Evolutionary conservation across 2,113 vertebrate species (phyloP).

Genomic region (Mola mola): DNA sequence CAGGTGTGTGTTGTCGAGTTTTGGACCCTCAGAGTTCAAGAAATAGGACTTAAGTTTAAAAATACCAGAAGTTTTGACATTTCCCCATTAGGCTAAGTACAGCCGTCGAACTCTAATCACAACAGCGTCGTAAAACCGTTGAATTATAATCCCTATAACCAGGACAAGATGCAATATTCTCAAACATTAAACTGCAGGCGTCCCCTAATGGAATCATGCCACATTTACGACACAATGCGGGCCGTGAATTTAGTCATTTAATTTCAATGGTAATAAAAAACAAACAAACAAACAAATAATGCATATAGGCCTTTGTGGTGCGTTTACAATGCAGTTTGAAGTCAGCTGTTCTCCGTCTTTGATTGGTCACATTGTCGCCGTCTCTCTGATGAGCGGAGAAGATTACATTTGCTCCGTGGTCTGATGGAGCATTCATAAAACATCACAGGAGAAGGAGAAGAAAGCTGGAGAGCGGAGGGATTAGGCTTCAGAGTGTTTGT

Average conservation of each 20-base stretch:
- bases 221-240: conserved; percentile 4
- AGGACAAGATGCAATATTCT: conserved; percentile 2
- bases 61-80: too few relatives aligned
- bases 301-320: conserved; percentile 27
- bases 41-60: too few relatives aligned
- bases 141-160: conserved; percentile 22
- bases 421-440: conserved; percentile 53
- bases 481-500: conserved; percentile 56
- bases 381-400: conserved; percentile 19
- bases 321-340: conserved; percentile 32
- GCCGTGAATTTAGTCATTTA: conserved; percentile 15
- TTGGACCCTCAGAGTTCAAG: too few relatives aligned
- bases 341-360: conserved; percentile 39
- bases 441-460: conserved; percentile 39
- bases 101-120: too few relatives aligned
- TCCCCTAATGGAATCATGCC: conserved; percentile 3
- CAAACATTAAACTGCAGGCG: conserved; percentile 8
- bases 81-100: too few relatives aligned
- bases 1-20: too few relatives aligned
- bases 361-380: conserved; percentile 42
- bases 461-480: conserved; percentile 39
- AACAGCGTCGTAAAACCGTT: neutral
- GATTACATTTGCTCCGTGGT: conserved; percentile 57
- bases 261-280: conserved; percentile 1
- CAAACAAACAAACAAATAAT: conserved; percentile 17